A percentile compares a stretch with the other conserved stretches of the same genome.
These are phyloP conservation scores for Philereme transversata DNA, from an alignment of 2,888 invertebrate species.

Conservation along the genomic window DNA sequence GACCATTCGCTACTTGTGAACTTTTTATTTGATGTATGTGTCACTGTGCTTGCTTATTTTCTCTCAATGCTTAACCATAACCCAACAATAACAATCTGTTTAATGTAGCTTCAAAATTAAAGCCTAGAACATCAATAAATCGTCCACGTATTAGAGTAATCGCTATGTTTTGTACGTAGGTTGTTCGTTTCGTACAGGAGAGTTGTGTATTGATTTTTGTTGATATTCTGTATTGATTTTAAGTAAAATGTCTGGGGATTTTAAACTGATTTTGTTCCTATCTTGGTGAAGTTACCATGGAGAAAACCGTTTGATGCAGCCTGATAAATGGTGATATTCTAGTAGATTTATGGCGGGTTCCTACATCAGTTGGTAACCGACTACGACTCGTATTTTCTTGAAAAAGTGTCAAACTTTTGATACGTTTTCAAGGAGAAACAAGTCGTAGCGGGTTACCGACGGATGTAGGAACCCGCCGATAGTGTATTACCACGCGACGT, in stretches of 20 bases:
- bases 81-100: background rate
- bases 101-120: background rate
- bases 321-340: too few species aligned
- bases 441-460: too few species aligned
- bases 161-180: background rate
- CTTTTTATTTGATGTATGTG: background rate
- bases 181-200: background rate
- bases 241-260: background rate
- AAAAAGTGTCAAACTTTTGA: too few species aligned
- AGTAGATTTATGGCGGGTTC: too few species aligned
- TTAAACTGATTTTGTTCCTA: background rate
- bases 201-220: background rate
- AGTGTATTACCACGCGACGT: background rate
- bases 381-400: too few species aligned
- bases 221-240: background rate
- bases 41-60: background rate
- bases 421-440: too few species aligned
- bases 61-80: background rate
- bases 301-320: too few species aligned
- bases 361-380: too few species aligned
- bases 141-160: background rate
- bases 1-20: too few species aligned
- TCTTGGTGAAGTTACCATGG: background rate
- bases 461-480: too few species aligned
- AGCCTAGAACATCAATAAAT: background rate